These are phyloP conservation scores for Brenthis hecate DNA, from an alignment of 2,888 invertebrate species.

Conservation along the genomic window DNA sequence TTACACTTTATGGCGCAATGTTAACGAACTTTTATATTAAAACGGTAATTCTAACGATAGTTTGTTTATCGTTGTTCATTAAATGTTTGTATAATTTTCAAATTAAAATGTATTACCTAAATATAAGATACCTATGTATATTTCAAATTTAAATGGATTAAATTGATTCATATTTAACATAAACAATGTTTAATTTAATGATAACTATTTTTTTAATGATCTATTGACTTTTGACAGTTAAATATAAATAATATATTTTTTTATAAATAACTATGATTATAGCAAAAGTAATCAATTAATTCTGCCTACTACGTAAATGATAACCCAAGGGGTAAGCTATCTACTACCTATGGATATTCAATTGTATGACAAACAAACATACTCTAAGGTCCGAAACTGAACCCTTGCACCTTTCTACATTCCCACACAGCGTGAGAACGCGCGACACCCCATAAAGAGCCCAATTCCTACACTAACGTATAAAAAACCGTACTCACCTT, in stretches of 20 bases:
- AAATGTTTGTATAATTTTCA: constrained; percentile 5
- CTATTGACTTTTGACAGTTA: neutral
- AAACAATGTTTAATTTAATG: neutral
- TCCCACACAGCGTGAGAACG: constrained; percentile 79
- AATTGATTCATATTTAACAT: neutral
- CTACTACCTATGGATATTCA: constrained; percentile 28
- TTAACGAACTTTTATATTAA: constrained; percentile 4
- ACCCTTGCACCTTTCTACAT: constrained; percentile 76
- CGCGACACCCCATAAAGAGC: constrained; percentile 67
- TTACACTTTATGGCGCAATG: constrained; percentile 17
- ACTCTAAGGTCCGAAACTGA: constrained; percentile 43
- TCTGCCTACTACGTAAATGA: neutral
- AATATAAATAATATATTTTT: too few relatives aligned
- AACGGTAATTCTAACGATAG: constrained; percentile 8
- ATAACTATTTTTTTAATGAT: neutral
- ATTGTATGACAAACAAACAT: constrained; percentile 49
- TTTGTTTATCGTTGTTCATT: constrained; percentile 9
- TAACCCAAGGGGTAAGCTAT: neutral
- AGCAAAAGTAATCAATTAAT: neutral
- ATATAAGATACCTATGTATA: neutral
- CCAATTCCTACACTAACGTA: constrained; percentile 49
- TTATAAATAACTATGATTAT: neutral
- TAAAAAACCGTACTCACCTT: constrained; percentile 61
- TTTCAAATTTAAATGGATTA: neutral
- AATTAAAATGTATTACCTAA: neutral